Base-by-base conservation (phyloP, 2,888 invertebrate species). In the Ptychoptera albimana region DNA sequence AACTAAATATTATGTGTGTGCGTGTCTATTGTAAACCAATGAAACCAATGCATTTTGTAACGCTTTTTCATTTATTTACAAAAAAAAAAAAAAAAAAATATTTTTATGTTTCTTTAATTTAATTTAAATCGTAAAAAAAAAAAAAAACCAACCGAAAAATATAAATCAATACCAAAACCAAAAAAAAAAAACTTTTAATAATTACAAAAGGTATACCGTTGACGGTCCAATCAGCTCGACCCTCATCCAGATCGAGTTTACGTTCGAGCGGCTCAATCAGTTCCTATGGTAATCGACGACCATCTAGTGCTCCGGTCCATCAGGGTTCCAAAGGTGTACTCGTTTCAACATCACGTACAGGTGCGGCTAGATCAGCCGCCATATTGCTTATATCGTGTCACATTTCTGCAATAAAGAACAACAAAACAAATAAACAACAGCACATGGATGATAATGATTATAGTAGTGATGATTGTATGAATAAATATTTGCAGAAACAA, bases 331-430 rank as follows among this genome's bases (percentile, higher is more conserved):
- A 77, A 57, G 81, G 79, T 63, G 76, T 78, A 60, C 66, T 78
- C 57, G 79, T 82, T 60, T 77, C 82, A 60, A 77, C 82, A 60
- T 85, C 85, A 64, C 79, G 86, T 73, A 83, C 85, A 86, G 86
- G 86, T 85, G 85, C 85, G 77, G 86, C 86, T 70, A 81, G 85
- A 69, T 77, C 83, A 72, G 86, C 86, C 73, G 86, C 86, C 82
- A 85, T 87, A 82, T 85, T 87, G 82, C 82, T 87, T 74, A 84
- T 86, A 76, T 86, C 86, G 76, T 84, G 82, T 75, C 82, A 82
- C 73, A 78, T 82, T 67, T 70, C 70, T 69, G 71, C 73, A 61
- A 50, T 50, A 52, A 58, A 60, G 49, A 63, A 48, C 47, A 63
- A 70, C 70, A 71, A 67, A 64, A 59, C 37, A 59, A 64, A 67